These are phyloP conservation scores for Oreonectes daqikongensis DNA, from an alignment of 2,797 vertebrate genomes.

Conservation along the genomic window DNA sequence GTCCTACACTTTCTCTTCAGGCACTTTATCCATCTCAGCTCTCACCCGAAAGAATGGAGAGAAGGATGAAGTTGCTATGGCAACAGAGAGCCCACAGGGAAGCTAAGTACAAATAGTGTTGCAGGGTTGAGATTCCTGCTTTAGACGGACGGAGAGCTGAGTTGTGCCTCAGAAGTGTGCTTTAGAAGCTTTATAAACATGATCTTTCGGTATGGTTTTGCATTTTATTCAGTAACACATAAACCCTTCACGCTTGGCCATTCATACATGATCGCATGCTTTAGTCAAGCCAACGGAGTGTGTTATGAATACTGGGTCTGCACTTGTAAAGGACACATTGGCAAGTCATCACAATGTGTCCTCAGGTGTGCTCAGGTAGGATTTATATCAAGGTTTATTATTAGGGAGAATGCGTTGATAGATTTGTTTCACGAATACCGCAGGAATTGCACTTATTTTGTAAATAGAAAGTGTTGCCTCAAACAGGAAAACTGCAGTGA, in stretches of 20 bases:
- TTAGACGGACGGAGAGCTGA: slow-evolving; percentile 43
- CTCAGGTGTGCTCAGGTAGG: background rate
- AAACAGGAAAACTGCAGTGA: background rate
- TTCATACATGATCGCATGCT: background rate
- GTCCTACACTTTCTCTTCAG: slow-evolving; percentile 61
- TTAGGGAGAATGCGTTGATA: too few species aligned
- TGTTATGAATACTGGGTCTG: slow-evolving; percentile 6
- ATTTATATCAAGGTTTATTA: too few species aligned
- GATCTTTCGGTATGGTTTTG: background rate
- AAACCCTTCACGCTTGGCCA: background rate
- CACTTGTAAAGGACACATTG: too few species aligned
- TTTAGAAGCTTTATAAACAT: slow-evolving; percentile 7
- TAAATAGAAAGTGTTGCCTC: too few species aligned
- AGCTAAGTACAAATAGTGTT: slow-evolving; percentile 53
- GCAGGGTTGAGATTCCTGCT: slow-evolving; percentile 43
- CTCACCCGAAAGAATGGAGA: slow-evolving; percentile 57
- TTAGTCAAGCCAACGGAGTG: background rate
- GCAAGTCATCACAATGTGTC: too few species aligned
- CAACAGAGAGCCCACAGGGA: slow-evolving; percentile 71
- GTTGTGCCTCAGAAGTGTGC: slow-evolving; percentile 27
- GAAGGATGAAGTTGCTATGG: slow-evolving; percentile 72
- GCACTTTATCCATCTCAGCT: slow-evolving; percentile 65
- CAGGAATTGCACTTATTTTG: too few species aligned
- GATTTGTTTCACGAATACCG: too few species aligned
- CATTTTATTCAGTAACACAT: slow-evolving; percentile 10